phyloP scores from a whole-genome alignment of 2,113 vertebrate species.

The Calyptomena viridis region DNA sequence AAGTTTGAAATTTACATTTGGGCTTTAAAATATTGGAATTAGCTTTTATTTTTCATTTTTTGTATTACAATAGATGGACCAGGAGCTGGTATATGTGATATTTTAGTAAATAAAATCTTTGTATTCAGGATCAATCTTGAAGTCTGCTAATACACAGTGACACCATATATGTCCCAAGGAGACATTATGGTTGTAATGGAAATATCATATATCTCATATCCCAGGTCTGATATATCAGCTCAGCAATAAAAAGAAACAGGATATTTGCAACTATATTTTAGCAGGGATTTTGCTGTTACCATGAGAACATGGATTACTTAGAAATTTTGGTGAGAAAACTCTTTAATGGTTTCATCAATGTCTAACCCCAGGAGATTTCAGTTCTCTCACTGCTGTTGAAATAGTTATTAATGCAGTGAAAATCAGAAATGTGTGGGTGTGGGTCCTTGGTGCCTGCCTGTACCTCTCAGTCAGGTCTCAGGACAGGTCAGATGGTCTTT shows the following conservation, averaged over 20 bases:
- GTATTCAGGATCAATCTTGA: conserved; percentile 2
- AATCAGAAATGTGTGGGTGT: neutral
- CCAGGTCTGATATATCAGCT: conserved; percentile 57
- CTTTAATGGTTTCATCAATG: conserved; percentile 53
- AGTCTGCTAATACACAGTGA: conserved; percentile 24
- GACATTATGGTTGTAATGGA: conserved; percentile 58
- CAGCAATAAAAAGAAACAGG: conserved; percentile 67
- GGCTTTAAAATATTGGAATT: neutral
- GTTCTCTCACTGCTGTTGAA: neutral
- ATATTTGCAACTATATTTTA: conserved; percentile 68
- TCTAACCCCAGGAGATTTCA: neutral
- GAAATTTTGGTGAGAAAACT: conserved; percentile 61
- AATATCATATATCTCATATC: conserved; percentile 60
- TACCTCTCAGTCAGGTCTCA: neutral
- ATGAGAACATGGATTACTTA: conserved; percentile 65
- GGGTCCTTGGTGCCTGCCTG: neutral
- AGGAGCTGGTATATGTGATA: neutral
- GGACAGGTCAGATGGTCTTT: neutral
- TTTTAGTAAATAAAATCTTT: conserved; percentile 33
- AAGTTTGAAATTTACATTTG: neutral
- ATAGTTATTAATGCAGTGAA: neutral
- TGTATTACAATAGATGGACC: neutral
- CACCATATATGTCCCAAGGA: conserved; percentile 50
- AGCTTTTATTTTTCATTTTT: neutral
- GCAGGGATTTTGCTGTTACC: conserved; percentile 58